Base-by-base conservation (phyloP, 1,140 invertebrate genomes). In the Neodiprion lecontei region DNA sequence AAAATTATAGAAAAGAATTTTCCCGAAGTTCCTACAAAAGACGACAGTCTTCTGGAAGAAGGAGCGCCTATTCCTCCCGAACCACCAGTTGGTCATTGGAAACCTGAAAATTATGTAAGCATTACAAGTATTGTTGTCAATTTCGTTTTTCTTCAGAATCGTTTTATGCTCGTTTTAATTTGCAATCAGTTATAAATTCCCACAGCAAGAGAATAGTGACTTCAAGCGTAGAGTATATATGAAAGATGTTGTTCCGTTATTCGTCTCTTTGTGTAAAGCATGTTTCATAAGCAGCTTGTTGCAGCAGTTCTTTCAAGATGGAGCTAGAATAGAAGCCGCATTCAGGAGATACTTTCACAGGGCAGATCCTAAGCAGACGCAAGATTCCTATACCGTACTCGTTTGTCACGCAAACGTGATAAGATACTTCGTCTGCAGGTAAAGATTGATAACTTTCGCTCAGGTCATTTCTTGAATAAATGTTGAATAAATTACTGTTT, bases 341-440 rank as follows among this genome's bases (percentile, higher is more conserved):
- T 99, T 99, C 88, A 89, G 97, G 69, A 94, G 95, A 80, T 97
- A 98, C 88, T 96, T 99, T 86, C 93, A 99, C 88, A 90, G 99
- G 73, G 98, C 98, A 21, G 88, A 92, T 70, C 91, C 93, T 1
- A 87, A 90, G 7, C 97, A 99, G 88, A 90, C 92, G 69, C 89
- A 94, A 74, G 97, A 99, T 85, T 92, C 92, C 8, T 98, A 96
- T 86, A 98, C 98, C 69, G 85, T 99, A 48, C 89, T 99, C 67
- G 97, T 99, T 7, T 99, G 98, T 78, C 98, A 99, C 89, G 98
- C 96, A 12, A 99, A 99, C 89, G 98, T 99, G 11, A 99, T 99
- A 80, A 89, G 98, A 74, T 99, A 98, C 88, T 98, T 99, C 89
- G 93, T 98, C 17, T 99, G 98, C 90, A 92, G 96, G 96, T 97